Conservation (phyloP, 2,888 invertebrate genomes). For the Ceriagrion tenellum region DNA sequence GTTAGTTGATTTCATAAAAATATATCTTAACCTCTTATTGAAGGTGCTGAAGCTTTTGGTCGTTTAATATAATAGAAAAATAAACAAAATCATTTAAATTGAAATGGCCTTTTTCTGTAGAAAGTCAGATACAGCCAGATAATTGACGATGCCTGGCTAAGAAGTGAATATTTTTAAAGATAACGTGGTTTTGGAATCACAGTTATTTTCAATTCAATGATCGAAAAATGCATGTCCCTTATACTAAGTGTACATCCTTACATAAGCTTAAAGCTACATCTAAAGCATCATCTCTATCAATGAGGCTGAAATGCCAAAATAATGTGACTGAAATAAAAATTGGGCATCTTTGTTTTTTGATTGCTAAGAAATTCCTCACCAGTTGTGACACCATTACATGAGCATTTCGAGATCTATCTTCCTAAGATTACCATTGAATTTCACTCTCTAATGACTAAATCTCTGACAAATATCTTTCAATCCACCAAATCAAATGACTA, state of each 20-base stretch:
- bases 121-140: background rate
- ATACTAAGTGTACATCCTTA: background rate
- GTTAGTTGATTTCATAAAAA: too few relatives aligned
- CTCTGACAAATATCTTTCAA: too few relatives aligned
- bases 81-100: too few relatives aligned
- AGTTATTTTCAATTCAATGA: background rate
- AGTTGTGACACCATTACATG: background rate
- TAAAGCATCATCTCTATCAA: background rate
- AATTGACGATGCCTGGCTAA: background rate
- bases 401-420: background rate
- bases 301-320: background rate
- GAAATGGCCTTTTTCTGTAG: too few relatives aligned
- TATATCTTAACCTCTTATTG: background rate
- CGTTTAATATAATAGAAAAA: too few relatives aligned
- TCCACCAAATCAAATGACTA: background rate
- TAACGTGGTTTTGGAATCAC: background rate
- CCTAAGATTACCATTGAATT: background rate
- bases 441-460: background rate
- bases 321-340: background rate
- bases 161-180: background rate
- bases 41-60: background rate
- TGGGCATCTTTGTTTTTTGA: background rate
- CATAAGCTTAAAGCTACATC: background rate
- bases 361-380: too few relatives aligned
- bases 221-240: background rate